These are phyloP conservation scores for Amphilophus citrinellus DNA, from an alignment of 2,113 vertebrate species.

Conservation along the genomic window DNA sequence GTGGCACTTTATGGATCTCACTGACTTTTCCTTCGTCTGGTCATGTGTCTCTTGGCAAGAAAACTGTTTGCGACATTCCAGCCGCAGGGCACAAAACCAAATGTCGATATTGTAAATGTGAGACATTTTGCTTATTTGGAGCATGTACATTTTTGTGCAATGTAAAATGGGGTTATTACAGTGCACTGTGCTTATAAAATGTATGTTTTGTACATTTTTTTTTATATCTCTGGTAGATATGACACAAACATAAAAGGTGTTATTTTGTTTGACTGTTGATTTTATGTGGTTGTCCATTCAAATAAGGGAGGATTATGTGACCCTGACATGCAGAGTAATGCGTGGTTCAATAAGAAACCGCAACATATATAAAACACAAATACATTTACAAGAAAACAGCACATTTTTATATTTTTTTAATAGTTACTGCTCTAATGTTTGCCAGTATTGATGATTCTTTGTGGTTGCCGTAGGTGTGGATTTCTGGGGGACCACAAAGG, in stretches of 20 bases:
- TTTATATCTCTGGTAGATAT: conserved; percentile 64
- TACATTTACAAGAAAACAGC: too few species aligned
- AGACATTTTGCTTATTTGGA: conserved; percentile 21
- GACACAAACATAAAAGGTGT: conserved; percentile 29
- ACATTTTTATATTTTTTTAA: background rate
- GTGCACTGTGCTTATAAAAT: conserved; percentile 16
- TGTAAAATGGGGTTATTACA: conserved; percentile 1
- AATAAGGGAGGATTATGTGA: background rate
- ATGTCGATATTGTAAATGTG: conserved; percentile 27
- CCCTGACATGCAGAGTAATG: background rate
- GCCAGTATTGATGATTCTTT: background rate
- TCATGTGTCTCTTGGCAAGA: background rate
- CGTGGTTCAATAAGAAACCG: background rate
- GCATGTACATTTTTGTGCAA: conserved; percentile 50
- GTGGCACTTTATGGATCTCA: conserved; percentile 23
- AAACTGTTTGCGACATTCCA: conserved; percentile 32
- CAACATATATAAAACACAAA: background rate
- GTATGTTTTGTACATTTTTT: conserved; percentile 50
- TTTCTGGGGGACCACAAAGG: too few species aligned
- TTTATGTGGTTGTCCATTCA: conserved; percentile 5
- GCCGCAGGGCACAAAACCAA: conserved; percentile 26
- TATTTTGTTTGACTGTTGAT: conserved; percentile 40
- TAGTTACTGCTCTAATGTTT: background rate
- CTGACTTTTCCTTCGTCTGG: conserved; percentile 30
- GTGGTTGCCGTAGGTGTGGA: background rate